phyloP scores from a whole-genome alignment of 2,797 vertebrate species.

The Parauchenoglanis ngamensis region DNA sequence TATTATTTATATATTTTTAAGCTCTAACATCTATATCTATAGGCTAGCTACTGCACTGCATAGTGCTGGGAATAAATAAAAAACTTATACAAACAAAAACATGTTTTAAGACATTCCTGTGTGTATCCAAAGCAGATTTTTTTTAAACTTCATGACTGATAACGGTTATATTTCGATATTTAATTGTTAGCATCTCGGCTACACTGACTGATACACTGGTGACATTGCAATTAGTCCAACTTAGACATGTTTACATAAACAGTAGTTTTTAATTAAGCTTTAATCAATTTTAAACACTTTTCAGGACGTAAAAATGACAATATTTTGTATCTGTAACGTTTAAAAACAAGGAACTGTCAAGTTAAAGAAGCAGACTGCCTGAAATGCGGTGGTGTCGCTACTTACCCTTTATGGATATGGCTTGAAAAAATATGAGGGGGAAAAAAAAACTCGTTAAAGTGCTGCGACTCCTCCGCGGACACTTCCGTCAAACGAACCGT shows the following conservation, averaged over 20 bases:
- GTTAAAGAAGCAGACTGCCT: background rate
- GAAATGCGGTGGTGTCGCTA: background rate
- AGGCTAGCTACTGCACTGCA: background rate
- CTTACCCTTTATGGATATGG: constrained; percentile 21
- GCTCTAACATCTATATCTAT: background rate
- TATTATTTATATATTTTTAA: too few relatives aligned
- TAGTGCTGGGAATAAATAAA: background rate
- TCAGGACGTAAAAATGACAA: background rate
- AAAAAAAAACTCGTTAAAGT: background rate
- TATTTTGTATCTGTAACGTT: background rate
- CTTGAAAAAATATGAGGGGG: background rate
- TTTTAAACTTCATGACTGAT: too few relatives aligned
- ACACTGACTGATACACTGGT: background rate
- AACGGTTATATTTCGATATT: background rate
- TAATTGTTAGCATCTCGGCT: background rate
- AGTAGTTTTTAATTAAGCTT: background rate
- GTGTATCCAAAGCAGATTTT: background rate
- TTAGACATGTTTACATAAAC: background rate
- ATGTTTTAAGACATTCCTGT: background rate
- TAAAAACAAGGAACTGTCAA: background rate
- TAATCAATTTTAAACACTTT: background rate
- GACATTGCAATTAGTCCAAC: background rate
- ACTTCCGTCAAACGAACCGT: background rate
- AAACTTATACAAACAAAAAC: background rate
- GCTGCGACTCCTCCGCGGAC: constrained; percentile 1